Evolutionary conservation across 2,888 invertebrate species (phyloP).

Genomic region (Leptopilina myrica): DNA sequence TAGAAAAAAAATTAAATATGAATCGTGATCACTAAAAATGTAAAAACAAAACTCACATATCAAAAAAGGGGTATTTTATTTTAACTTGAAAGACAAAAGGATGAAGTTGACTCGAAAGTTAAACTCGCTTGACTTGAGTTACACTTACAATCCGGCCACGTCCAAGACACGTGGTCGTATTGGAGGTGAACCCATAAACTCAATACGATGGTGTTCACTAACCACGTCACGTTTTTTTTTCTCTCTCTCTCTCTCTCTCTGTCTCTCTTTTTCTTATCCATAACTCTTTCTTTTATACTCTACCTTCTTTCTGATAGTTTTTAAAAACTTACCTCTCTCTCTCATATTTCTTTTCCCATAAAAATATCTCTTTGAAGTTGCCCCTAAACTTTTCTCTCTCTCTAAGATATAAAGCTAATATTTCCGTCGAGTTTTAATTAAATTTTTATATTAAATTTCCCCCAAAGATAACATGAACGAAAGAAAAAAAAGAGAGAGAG

Average conservation of each 20-base stretch:
- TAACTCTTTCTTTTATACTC: conserved; percentile 25
- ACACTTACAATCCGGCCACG: conserved; percentile 59
- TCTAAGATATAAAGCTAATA: conserved; percentile 7
- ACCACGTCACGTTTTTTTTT: conserved; percentile 48
- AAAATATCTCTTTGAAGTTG: conserved; percentile 34
- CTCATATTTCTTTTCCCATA: conserved; percentile 19
- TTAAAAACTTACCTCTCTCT: conserved; percentile 33
- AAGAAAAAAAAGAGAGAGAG: too few relatives aligned
- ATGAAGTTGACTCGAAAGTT: conserved; percentile 64
- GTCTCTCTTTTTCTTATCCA: neutral
- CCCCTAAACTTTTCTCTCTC: conserved; percentile 13
- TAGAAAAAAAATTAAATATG: too few relatives aligned
- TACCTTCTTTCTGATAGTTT: conserved; percentile 36
- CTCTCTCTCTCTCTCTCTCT: neutral
- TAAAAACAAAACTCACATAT: neutral
- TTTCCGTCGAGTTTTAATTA: conserved; percentile 28
- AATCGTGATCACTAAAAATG: too few relatives aligned
- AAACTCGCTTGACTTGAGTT: conserved; percentile 58
- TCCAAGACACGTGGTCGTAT: conserved; percentile 58
- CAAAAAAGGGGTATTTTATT: neutral
- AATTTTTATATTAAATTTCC: conserved; percentile 23
- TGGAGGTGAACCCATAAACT: conserved; percentile 60
- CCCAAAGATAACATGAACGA: neutral
- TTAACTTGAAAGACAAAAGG: conserved; percentile 58
- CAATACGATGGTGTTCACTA: conserved; percentile 50